A percentile compares a stretch with the other conserved stretches of the same genome.
phyloP scores from a whole-genome alignment of 2,888 invertebrate genomes.

The Drosophila sordidapex region DNA sequence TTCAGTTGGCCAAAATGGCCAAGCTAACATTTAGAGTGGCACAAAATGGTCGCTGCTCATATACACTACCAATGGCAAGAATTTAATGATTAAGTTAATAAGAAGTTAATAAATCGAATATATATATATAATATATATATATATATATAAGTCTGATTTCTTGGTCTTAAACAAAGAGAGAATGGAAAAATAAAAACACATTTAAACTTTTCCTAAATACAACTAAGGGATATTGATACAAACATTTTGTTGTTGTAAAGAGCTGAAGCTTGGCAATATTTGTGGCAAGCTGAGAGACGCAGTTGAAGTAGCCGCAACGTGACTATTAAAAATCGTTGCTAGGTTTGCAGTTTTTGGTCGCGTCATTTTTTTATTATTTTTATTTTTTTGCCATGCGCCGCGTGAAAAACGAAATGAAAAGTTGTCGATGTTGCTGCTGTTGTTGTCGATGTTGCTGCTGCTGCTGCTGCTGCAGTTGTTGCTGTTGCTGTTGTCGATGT shows the following conservation, averaged over 20 bases:
- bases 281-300: slow-evolving; percentile 14
- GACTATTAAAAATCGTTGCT: slow-evolving; percentile 37
- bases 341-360: slow-evolving; percentile 49
- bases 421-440: slow-evolving; percentile 67
- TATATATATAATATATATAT: neutral
- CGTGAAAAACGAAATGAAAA: slow-evolving; percentile 69
- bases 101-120: neutral
- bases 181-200: neutral
- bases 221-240: neutral
- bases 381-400: slow-evolving; percentile 57
- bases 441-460: slow-evolving; percentile 30
- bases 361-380: slow-evolving; percentile 26
- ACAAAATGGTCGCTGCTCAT: slow-evolving; percentile 26
- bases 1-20: slow-evolving; percentile 50
- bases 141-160: neutral
- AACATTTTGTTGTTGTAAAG: neutral
- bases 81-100: neutral
- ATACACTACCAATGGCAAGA: slow-evolving; percentile 38
- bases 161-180: neutral
- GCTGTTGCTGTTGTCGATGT: slow-evolving; percentile 38
- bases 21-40: slow-evolving; percentile 3
- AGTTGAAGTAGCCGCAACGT: slow-evolving; percentile 20
- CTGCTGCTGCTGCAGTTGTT: slow-evolving; percentile 14
- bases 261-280: neutral
- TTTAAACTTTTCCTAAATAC: neutral